phyloP scores from a whole-genome alignment of 2,797 vertebrate genomes.

The Cirrhinus mrigala region DNA sequence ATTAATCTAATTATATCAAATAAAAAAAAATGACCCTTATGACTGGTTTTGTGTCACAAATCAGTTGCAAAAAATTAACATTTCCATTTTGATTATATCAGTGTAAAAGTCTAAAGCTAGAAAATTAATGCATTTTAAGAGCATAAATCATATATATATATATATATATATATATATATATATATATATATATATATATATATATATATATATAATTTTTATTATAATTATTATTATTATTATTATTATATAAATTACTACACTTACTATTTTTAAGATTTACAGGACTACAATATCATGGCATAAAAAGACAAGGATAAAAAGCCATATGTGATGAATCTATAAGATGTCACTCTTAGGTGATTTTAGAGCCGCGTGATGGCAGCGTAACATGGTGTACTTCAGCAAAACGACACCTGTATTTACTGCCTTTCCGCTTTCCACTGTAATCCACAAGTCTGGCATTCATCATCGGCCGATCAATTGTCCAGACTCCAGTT shows the following conservation, averaged over 20 bases:
- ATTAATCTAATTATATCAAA: too few species aligned
- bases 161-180: too few species aligned
- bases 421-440: slow-evolving; percentile 60
- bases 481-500: slow-evolving; percentile 69
- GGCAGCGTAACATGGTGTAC: slow-evolving; percentile 37
- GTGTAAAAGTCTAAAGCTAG: not conserved
- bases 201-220: too few species aligned
- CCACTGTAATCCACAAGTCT: slow-evolving; percentile 63
- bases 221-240: too few species aligned
- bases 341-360: slow-evolving; percentile 33
- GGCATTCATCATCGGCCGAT: slow-evolving; percentile 69
- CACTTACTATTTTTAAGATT: not conserved
- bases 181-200: too few species aligned
- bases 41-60: not conserved
- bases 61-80: not conserved
- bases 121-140: not conserved
- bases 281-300: not conserved
- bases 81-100: not conserved
- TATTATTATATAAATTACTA: not conserved
- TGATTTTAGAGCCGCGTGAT: slow-evolving; percentile 36
- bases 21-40: too few species aligned
- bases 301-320: slow-evolving; percentile 1
- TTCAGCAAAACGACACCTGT: slow-evolving; percentile 47
- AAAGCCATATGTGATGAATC: slow-evolving; percentile 38
- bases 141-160: not conserved